Base-by-base conservation (phyloP, 2,888 invertebrate genomes). In the Schizaphis graminum region DNA sequence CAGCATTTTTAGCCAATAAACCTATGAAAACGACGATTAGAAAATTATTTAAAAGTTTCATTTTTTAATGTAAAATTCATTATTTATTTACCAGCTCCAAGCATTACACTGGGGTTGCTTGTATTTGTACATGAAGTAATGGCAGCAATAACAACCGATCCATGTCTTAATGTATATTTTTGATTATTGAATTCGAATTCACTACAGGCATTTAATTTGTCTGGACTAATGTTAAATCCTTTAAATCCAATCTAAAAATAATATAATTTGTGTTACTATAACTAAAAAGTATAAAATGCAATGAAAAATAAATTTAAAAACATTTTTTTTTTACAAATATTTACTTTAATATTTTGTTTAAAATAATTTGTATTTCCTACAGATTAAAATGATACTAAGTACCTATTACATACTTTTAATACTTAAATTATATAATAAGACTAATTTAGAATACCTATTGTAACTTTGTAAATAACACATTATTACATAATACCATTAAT, bases 41-140 rank as follows among this genome's bases (percentile, higher is more conserved):
- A 11, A 10, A 53, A 35, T 24, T 1, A n/a, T n/a, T n/a, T n/a
- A n/a, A n/a, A n/a, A n/a, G 7, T 5, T 35, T 77, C 2, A 35
- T 5, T 56, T 35, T 24, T 92, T 26, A 89, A 26, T 56, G 8
- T 16, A 3, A 13, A 26, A 28, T 93, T 56, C 44, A n/a, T 44
- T n/a, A 13, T 16, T 89, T 41, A n/a, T 88, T 95, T 96, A 97
- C 98, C 99, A 95, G 99, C 99, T 77, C 99, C 99, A 41, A 99
- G 96, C 99, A 99, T 99, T 13, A 99, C 99, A 95, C 99, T 99
- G 0, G 99, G 99, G 96, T 99, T 99, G 95, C 98, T 98, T 0
- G 99, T 99, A 96, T 99, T 99, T 93, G 99, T 99, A 96, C 99
- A 99, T 49, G 98, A 99, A 1, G 99, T 99, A 95, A 99, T 99